Evolutionary conservation across 2,113 vertebrate species (phyloP), one percentile per base, ranked within the genome.

Genomic region (Tenebrosternarchus preto): DNA sequence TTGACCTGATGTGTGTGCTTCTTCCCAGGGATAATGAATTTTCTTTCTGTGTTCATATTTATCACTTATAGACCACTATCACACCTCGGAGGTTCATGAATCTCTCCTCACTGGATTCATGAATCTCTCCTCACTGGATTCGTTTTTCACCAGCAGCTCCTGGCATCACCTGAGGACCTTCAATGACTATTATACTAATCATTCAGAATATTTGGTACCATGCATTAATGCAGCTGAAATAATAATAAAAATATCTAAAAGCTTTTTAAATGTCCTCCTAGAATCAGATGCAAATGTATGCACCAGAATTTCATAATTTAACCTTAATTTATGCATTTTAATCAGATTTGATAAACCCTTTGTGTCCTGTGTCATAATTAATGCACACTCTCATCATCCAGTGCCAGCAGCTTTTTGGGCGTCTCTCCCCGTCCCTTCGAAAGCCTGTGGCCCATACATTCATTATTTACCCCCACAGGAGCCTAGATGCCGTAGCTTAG

Each of bases 361-460:
- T 50, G 53, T 39, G 53, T 16, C 24, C 22, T 1, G 55, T 17
- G 0, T 16, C 7, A 8, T 71, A 78, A 78, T 78, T 78, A 78
- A 78, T 71, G 67, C n/a, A 19, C 2, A 17, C 67, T 60, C 31
- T 60, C 55, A 71, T 71, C 55, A 61, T 71, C 27, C 25, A 39
- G 53, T 17, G n/a, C 27, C 33, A 60, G 76, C 53, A 27, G 76
- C 67, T 50, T 78, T 69, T 78, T 25, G 36, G 20, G 9, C n/a
- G 31, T 24, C 3, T 61, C 9, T n/a, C 9, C 64, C 64, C 20
- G 19, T 68, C 33, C 31, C 63, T 36, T 68, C 31, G 36, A 68
- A 78, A 29, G 39, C 70, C 39, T 60, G 17, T 15, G 36, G 67
- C 77, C 60, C 33, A 59, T 76, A 57, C 77, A 36, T 36, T 36